Evolutionary conservation across 2,113 vertebrate genomes (phyloP).

Genomic region (Eonycteris spelaea): DNA sequence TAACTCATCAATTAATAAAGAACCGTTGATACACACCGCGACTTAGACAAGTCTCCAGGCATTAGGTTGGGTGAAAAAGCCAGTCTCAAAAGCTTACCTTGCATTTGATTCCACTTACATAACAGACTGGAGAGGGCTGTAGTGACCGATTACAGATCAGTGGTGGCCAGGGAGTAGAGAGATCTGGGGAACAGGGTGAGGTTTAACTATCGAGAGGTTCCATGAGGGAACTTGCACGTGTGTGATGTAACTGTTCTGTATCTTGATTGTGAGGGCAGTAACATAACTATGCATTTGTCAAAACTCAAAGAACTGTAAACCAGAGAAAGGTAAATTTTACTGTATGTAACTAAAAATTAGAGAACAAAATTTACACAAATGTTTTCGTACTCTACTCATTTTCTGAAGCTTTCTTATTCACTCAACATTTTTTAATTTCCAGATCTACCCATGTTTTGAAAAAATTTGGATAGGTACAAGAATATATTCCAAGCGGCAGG

Average conservation of each 20-base stretch:
- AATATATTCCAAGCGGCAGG: background rate
- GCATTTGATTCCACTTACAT: background rate
- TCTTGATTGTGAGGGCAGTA: background rate
- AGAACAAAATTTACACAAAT: background rate
- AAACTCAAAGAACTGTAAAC: background rate
- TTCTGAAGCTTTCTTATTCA: background rate
- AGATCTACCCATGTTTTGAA: background rate
- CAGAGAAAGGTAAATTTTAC: background rate
- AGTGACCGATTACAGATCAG: background rate
- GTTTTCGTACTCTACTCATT: background rate
- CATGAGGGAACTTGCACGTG: background rate
- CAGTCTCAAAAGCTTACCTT: background rate
- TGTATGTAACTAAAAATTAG: background rate
- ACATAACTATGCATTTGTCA: background rate
- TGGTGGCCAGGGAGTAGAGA: background rate
- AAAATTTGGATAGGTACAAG: background rate
- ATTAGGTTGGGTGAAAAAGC: background rate
- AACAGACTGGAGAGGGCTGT: background rate
- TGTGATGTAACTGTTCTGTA: background rate
- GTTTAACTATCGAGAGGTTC: background rate
- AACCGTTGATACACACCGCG: background rate
- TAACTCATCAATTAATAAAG: background rate
- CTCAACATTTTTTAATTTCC: background rate
- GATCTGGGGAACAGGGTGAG: background rate
- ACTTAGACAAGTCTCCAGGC: background rate